Conservation (phyloP, 2,797 vertebrate species). For the Sebastes trivittatus region DNA sequence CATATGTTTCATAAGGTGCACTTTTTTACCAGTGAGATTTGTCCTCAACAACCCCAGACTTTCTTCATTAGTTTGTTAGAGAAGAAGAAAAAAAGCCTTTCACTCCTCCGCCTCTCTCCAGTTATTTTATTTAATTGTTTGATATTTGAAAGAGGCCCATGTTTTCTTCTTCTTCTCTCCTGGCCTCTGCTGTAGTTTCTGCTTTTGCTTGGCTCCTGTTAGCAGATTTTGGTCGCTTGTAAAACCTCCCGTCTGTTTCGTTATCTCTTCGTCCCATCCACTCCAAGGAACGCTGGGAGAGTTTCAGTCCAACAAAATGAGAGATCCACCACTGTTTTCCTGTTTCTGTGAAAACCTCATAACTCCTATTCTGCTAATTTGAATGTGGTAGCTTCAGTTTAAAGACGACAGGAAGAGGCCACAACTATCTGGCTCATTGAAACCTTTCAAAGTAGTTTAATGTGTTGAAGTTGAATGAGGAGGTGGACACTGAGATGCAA, state of each 20-base stretch:
- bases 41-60: constrained; percentile 58
- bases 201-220: constrained; percentile 55
- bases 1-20: constrained; percentile 73
- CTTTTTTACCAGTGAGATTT: constrained; percentile 51
- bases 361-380: constrained; percentile 21
- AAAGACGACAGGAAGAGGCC: constrained; percentile 28
- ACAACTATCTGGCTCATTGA: constrained; percentile 41
- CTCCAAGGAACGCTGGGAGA: constrained; percentile 57
- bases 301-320: constrained; percentile 48
- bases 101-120: constrained; percentile 24
- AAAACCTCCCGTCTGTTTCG: constrained; percentile 75
- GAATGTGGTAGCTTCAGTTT: not conserved
- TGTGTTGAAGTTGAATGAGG: not conserved
- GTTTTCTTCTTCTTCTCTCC: constrained; percentile 50
- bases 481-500: not conserved
- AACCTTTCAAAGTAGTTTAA: constrained; percentile 18
- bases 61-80: constrained; percentile 50
- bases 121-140: constrained; percentile 44
- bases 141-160: constrained; percentile 53
- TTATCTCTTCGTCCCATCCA: constrained; percentile 67
- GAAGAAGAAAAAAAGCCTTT: not conserved
- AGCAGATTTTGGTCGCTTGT: constrained; percentile 47
- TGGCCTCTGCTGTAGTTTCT: constrained; percentile 51
- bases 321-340: constrained; percentile 32
- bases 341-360: constrained; percentile 31